Percentiles rank a stretch among this genome's conserved stretches.
Conservation (phyloP, 1,140 invertebrate genomes). For the Eumeta japonica region DNA sequence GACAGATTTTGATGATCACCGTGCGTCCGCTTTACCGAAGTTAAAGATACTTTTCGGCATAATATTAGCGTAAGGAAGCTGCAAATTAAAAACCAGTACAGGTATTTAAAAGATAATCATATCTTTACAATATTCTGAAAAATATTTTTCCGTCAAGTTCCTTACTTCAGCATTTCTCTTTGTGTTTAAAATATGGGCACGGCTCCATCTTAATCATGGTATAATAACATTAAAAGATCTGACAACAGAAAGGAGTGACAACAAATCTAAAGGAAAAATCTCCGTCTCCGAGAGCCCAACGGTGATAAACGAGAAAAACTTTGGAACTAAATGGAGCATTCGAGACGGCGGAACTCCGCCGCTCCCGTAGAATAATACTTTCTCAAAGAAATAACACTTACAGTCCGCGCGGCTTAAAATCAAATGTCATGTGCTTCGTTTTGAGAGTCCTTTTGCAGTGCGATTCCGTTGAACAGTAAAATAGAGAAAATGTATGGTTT, state of each 20-base stretch:
- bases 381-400: constrained; percentile 56
- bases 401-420: constrained; percentile 56
- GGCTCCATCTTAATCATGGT: constrained; percentile 48
- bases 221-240: too few species aligned
- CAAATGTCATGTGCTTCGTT: constrained; percentile 30
- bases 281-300: constrained; percentile 54
- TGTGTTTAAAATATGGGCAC: too few species aligned
- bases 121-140: too few species aligned
- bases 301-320: constrained; percentile 59
- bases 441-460: not conserved
- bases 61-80: too few species aligned
- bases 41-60: too few species aligned
- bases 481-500: not conserved
- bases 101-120: too few species aligned
- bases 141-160: too few species aligned
- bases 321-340: constrained; percentile 58
- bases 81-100: too few species aligned
- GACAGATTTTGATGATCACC: too few species aligned
- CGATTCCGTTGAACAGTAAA: not conserved
- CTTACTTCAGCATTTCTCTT: too few species aligned
- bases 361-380: constrained; percentile 55
- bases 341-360: constrained; percentile 49
- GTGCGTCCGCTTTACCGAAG: too few species aligned
- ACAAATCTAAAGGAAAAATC: constrained; percentile 61
- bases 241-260: too few species aligned